Evolutionary conservation across 1,140 invertebrate genomes (phyloP).

Genomic region (Ooceraea biroi): DNA sequence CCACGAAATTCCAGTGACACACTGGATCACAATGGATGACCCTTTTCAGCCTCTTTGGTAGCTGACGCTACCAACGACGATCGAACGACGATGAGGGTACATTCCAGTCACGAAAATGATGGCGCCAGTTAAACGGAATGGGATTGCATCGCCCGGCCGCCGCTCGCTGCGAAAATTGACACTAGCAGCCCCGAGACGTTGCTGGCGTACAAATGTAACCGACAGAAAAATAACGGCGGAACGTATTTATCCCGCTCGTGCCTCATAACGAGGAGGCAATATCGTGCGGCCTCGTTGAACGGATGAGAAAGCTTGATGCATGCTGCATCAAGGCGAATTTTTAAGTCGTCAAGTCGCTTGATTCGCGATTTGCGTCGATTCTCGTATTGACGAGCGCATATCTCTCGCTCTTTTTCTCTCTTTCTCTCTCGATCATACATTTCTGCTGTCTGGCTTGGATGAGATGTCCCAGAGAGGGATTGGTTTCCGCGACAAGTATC

Average conservation of each 20-base stretch:
- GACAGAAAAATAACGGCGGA: slow-evolving; percentile 10
- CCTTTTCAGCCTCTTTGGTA: slow-evolving; percentile 7
- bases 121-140: slow-evolving; percentile 52
- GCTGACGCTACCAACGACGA: background rate
- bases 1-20: slow-evolving; percentile 17
- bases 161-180: slow-evolving; percentile 38
- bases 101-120: slow-evolving; percentile 56
- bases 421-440: background rate
- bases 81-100: slow-evolving; percentile 7
- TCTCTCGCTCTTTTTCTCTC: no score
- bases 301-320: background rate
- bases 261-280: background rate
- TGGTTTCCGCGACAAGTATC: slow-evolving; percentile 33
- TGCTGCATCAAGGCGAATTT: background rate
- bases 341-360: background rate
- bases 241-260: slow-evolving; percentile 13
- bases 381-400: background rate
- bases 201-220: slow-evolving; percentile 31
- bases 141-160: slow-evolving; percentile 23
- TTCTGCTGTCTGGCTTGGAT: slow-evolving; percentile 7
- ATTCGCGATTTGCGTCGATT: background rate
- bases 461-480: slow-evolving; percentile 25
- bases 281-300: background rate
- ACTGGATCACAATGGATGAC: background rate
- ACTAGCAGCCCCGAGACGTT: slow-evolving; percentile 8